Percentiles rank a stretch among this genome's conserved stretches.
These are phyloP conservation scores for Cephus runcator DNA, from an alignment of 2,888 invertebrate genomes.

Conservation along the genomic window DNA sequence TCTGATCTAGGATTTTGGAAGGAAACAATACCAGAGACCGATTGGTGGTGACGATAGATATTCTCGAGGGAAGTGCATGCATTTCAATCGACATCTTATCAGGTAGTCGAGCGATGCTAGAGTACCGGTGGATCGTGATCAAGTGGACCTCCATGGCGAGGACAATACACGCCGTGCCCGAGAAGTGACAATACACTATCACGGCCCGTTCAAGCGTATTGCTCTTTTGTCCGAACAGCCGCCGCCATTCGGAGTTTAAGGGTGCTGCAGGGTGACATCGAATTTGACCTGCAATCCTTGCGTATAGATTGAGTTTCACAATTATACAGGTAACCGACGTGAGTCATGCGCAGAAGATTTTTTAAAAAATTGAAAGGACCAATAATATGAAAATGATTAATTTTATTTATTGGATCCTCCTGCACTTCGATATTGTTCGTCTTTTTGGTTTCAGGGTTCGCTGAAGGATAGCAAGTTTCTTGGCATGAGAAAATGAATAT, in stretches of 20 bases:
- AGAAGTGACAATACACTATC: slow-evolving; percentile 60
- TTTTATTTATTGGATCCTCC: neutral
- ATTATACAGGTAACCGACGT: neutral
- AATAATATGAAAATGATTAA: neutral
- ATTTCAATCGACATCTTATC: slow-evolving; percentile 66
- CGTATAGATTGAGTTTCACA: neutral
- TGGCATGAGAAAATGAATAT: neutral
- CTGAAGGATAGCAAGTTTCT: neutral
- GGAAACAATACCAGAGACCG: slow-evolving; percentile 43
- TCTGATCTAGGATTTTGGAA: slow-evolving; percentile 30
- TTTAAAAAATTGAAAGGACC: neutral
- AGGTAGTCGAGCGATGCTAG: slow-evolving; percentile 52
- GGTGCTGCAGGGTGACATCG: slow-evolving; percentile 20
- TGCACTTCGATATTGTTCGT: neutral
- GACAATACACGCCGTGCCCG: slow-evolving; percentile 58
- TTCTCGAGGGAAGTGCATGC: slow-evolving; percentile 51
- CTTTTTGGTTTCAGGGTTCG: neutral
- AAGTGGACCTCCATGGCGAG: slow-evolving; percentile 64
- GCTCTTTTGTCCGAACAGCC: slow-evolving; percentile 62
- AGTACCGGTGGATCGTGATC: slow-evolving; percentile 64
- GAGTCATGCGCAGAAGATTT: neutral
- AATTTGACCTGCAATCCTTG: neutral
- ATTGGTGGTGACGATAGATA: slow-evolving; percentile 2
- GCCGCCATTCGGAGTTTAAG: slow-evolving; percentile 21
- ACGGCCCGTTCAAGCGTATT: slow-evolving; percentile 46